Base-by-base conservation (phyloP, 2,888 invertebrate species). In the Rotaria sp. region DNA sequence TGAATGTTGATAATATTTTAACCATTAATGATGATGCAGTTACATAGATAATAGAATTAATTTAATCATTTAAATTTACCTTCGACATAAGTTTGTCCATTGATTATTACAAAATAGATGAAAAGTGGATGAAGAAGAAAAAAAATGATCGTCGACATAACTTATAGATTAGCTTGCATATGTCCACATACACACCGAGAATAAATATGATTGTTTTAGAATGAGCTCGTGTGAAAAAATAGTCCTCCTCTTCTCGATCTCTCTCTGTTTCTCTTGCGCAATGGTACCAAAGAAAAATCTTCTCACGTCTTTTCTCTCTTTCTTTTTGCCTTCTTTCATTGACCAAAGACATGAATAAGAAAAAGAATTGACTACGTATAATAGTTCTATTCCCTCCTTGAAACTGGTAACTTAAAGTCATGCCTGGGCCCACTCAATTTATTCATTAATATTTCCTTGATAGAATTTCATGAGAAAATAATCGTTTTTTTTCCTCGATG, bases 121-220 rank as follows among this genome's bases (percentile, higher is more conserved):
- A 67, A 4, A 67, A 35, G 35, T 67, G 21, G 18, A 67, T 35
- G 67, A 67, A 67, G 67, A 67, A 35, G 67, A 24, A 67, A 21
- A 35, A 67, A 21, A 67, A 67, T 18, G 18, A 35, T 21, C 21
- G 67, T 38, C 30, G 67, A 35, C 67, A 67, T 67, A 35, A 35
- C 67, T 67, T n/a, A 10, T 30, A 67, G 67, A 67, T 67, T 67
- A 67, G 35, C 21, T 67, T 35, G 30, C 67, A 67, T 15, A 67
- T 35, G 67, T 35, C 15, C 67, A 67, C 18, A 35, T 35, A 67
- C 35, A 67, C 21, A 67, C 35, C 35, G 67, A 67, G 67, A 67
- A 67, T 67, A 67, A 67, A 21, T 35, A 67, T 67, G 67, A 67
- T 67, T 67, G 35, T 67, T 67, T 67, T 67, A 67, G 35, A 67